Evolutionary conservation across 2,113 vertebrate genomes (phyloP), one percentile per base, ranked within the genome.

Genomic region (Mungos mungo): DNA sequence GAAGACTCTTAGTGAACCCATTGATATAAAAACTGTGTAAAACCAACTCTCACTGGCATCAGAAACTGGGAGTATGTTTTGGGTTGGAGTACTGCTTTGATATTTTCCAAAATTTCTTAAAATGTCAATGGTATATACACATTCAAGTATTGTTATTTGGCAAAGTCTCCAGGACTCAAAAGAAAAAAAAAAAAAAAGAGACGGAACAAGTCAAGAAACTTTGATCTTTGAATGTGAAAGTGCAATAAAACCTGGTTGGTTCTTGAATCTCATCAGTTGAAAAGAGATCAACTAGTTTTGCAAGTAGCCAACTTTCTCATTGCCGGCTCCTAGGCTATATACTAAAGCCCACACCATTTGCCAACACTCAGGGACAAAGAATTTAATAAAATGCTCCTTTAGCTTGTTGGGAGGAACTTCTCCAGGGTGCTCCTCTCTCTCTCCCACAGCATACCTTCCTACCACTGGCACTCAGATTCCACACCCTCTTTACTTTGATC

Each of bases 31-130:
- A 50, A 50, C 50, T 50, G 50, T 50, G 50, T 50, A 50, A 95
- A 87, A 82, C 25, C 68, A 95, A 27, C 0, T 8, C 3, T 86
- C 41, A 5, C 16, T 92, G 33, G 11, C 21, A 66, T 35, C 50
- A 80, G 85, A 83, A 21, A 76, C 45, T 50, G 15, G 41, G 21
- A 35, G 10, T 50, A 19, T 13, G 0, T 79, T 12, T 84, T 38
- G 14, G 35, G 13, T 29, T 79, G n/a, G 35, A 63, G 38, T 82
- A 6, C 65, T 88, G n/a, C n/a, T 95, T 83, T 87, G 29, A 7
- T 76, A n/a, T 79, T 96, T 96, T 83, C 33, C 11, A 83, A 38
- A 96, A 94, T 92, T 84, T n/a, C 9, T 83, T 95, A 80, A 92
- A 90, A 87, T 92, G 19, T 10, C 45, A 47, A 10, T 47, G 45